These are phyloP conservation scores for Rotaria socialis DNA, from an alignment of 2,888 invertebrate genomes.

Conservation along the genomic window DNA sequence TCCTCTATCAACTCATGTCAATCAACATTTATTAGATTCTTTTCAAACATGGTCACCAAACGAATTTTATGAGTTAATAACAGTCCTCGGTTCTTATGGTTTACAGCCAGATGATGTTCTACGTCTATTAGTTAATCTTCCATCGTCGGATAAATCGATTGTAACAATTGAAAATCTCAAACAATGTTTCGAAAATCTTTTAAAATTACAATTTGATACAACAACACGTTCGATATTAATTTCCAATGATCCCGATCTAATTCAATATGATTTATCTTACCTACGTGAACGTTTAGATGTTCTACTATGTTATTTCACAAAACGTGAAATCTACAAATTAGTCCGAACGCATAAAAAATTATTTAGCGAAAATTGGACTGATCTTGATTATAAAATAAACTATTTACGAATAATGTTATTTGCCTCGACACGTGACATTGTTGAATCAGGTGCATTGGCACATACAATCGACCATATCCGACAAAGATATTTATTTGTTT, in stretches of 20 bases:
- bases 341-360: background rate
- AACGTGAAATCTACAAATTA: slow-evolving; percentile 26
- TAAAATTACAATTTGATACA: slow-evolving; percentile 9
- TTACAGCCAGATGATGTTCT: background rate
- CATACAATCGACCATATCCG: slow-evolving; percentile 44
- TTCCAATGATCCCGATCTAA: slow-evolving; percentile 10
- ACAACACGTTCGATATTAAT: slow-evolving; percentile 27
- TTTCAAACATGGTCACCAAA: background rate
- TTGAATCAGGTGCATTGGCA: slow-evolving; percentile 27
- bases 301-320: background rate
- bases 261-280: slow-evolving; percentile 23
- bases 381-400: slow-evolving; percentile 33
- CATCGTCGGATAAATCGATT: background rate
- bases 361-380: background rate
- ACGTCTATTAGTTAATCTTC: background rate
- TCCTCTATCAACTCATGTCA: background rate
- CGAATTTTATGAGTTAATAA: background rate
- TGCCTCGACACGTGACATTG: slow-evolving; percentile 39
- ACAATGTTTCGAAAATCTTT: slow-evolving; percentile 24
- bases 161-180: background rate
- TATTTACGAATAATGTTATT: slow-evolving; percentile 28
- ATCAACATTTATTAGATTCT: too few species aligned
- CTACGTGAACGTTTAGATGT: slow-evolving; percentile 20
- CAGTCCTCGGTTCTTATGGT: background rate
- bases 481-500: slow-evolving; percentile 41